phyloP scores from a whole-genome alignment of 2,797 vertebrate genomes.

The Dicrostonyx torquatus region DNA sequence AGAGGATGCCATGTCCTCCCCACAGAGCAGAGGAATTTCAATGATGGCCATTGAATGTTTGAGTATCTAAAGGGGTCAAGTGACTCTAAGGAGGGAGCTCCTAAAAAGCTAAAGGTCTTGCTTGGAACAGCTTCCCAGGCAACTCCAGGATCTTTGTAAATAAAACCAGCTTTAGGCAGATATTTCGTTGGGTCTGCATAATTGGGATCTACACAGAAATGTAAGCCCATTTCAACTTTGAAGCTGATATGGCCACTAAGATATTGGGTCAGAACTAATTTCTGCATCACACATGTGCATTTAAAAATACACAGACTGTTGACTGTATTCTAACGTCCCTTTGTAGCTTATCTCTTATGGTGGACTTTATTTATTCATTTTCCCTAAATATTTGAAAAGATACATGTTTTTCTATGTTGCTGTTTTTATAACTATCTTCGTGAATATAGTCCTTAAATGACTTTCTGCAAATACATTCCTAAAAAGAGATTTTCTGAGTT shows the following conservation, averaged over 20 bases:
- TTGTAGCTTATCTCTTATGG: background rate
- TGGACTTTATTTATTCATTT: conserved; percentile 34
- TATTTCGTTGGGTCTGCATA: background rate
- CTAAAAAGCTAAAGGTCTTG: background rate
- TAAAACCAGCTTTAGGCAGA: background rate
- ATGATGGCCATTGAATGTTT: background rate
- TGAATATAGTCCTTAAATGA: conserved; percentile 4
- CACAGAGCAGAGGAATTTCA: too few relatives aligned
- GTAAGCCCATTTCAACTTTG: background rate
- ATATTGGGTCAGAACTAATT: background rate
- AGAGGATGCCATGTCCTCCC: background rate
- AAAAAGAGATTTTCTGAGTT: conserved; percentile 46
- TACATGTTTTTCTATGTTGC: conserved; percentile 4
- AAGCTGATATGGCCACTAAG: background rate
- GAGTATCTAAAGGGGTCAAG: background rate
- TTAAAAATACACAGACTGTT: background rate
- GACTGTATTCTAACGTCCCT: background rate
- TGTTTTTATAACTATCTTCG: conserved; percentile 12
- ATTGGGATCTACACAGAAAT: background rate
- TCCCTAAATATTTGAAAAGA: conserved; percentile 14
- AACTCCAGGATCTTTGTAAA: background rate
- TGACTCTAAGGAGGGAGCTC: background rate
- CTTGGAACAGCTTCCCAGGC: background rate
- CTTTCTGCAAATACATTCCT: background rate
- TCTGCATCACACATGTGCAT: background rate